Base-by-base conservation (phyloP, 1,140 invertebrate species). In the Dinoponera quadriceps region DNA sequence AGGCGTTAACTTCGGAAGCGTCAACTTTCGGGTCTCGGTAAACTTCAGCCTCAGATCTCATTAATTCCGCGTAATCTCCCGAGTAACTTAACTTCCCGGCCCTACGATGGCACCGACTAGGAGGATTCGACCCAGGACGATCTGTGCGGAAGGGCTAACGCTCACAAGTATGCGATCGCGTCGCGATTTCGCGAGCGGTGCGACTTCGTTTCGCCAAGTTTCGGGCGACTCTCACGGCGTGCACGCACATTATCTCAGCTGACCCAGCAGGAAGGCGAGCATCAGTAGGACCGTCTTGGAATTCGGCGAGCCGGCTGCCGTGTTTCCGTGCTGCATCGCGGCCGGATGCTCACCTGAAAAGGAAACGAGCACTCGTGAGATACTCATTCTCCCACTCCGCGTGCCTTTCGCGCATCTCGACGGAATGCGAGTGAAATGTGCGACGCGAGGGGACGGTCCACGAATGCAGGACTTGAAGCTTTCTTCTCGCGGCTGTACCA, bases 241-340 rank as follows among this genome's bases (percentile, higher is more conserved):
- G 68, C 86, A 77, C 88, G 85, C 92, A 94, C 90, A 94, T 94
- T 94, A 94, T 93, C 93, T 94, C 90, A 94, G 87, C 86, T 93
- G 92, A 86, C 92, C 91, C 65, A 94, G 90, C 82, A 94, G 90
- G 84, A 94, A 93, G 78, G 91, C 93, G 75, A 94, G 90, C 84
- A 91, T 88, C 59, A 93, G 75, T 51, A 94, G 92, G 81, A 94
- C 92, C 73, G 93, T 94, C 77, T 92, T 91, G 66, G 92, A 94
- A 75, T 92, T 92, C 59, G 93, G 93, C 82, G 91, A 92, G 77
- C 93, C 93, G 33, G 92, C 92, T 63, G 93, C 93, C 73, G 93
- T 95, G 85, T 95, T 95, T 38, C 97, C 97, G 88, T 97, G 97
- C 93, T 98, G 97, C 97, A 98, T 98, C 11, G 97, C 97, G 54